Base-by-base conservation (phyloP, 2,797 vertebrate species). In the Halcyon smyrnensis region DNA sequence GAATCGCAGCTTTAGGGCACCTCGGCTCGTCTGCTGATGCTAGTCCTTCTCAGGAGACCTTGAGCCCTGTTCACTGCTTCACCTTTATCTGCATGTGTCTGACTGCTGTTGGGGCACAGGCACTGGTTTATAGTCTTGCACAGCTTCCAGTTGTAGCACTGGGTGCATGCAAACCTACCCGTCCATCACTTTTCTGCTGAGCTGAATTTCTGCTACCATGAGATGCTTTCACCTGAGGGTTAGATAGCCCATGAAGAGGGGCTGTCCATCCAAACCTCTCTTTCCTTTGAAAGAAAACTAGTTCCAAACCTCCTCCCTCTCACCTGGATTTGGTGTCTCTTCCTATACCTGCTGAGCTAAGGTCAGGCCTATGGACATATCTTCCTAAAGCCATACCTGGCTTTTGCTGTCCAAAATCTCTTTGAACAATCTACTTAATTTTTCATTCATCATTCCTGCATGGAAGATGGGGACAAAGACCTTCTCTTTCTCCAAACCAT, bases 401-500 rank as follows among this genome's bases (percentile, higher is more conserved):
- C 12, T 78, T 65, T 32, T 84, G 36, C 50, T 82, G 24, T 60
- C 43, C 32, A 15, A 64, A 78, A 11, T 43, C 56, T 41, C 34
- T 60, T 84, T 62, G 32, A 32, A 50, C 18, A 25, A 28, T 8
- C 30, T 50, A 6, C 46, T 37, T 0, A 0, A 21, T 14, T 37
- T 12, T 18, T 54, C 3, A 30, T 41, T 70, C 28, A 45, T 65
- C 36, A 7, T 46, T 64, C 54, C 75, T 25, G 1, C 11, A 2
- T 11, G 30, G 18, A 34, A 32, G 14, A n/a, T 27, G 39, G 48
- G 27, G 19, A 16, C 30, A 62, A 65, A 65, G 76, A 43, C 13
- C 51, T 48, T 51, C 15, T 51, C 50, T 17, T 51, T 16, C 24
- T 74, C 32, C 8, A 54, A 53, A 57, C 3, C 28, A n/a, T 30